Conservation (phyloP, 1,140 invertebrate species). For the Zeugodacus cucurbitae region DNA sequence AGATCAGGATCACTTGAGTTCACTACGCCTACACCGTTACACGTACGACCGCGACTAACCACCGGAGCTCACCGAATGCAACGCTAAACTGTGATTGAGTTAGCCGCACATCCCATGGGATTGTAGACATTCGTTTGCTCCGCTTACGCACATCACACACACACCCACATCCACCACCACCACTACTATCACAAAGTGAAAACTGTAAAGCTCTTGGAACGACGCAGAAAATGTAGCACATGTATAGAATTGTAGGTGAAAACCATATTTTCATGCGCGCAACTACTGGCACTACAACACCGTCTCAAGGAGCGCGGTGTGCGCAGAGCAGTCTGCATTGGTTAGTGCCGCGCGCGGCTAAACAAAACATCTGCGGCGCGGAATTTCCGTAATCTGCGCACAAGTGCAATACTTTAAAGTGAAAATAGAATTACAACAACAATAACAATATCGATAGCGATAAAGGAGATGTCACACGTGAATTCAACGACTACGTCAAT, state of each 20-base stretch:
- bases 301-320: not conserved
- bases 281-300: not conserved
- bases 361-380: constrained; percentile 29
- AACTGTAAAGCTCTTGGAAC: not conserved
- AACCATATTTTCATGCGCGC: constrained; percentile 7
- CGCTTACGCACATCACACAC: not conserved
- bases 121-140: not conserved
- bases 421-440: not conserved
- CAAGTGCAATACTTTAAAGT: not conserved
- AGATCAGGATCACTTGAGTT: not conserved
- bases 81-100: not conserved
- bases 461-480: too few relatives aligned
- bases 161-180: not conserved
- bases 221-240: not conserved
- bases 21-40: not conserved
- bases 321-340: not conserved
- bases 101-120: not conserved
- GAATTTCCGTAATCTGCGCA: not conserved
- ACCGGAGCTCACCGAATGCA: not conserved
- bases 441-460: not conserved
- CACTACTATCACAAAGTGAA: not conserved
- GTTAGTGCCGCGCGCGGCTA: not conserved
- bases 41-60: not conserved
- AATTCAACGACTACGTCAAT: too few relatives aligned
- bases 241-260: not conserved